phyloP scores from a whole-genome alignment of 2,888 invertebrate genomes.

The Polylopha cassiicola region DNA sequence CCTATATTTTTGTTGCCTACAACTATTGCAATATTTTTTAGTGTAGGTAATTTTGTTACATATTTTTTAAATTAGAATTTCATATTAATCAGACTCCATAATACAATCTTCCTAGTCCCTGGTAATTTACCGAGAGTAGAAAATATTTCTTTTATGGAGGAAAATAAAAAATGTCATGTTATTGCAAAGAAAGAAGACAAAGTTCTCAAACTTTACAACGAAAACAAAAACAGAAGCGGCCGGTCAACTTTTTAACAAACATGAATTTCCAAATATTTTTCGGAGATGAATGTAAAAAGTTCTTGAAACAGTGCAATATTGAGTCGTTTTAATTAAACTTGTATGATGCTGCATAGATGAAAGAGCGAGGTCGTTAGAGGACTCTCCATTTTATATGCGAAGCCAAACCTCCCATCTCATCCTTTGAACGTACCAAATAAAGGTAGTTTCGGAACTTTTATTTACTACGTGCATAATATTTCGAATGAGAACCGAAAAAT shows the following conservation, averaged over 20 bases:
- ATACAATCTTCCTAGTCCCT: too few relatives aligned
- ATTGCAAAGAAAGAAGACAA: slow-evolving; percentile 28
- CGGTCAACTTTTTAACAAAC: slow-evolving; percentile 40
- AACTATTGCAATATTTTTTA: too few relatives aligned
- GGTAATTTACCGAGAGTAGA: too few relatives aligned
- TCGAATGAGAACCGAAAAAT: too few relatives aligned
- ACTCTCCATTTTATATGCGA: neutral
- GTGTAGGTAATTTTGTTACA: too few relatives aligned
- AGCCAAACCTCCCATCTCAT: neutral
- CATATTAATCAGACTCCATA: too few relatives aligned
- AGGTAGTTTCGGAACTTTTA: too few relatives aligned
- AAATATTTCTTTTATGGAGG: slow-evolving; percentile 22
- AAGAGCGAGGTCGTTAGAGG: slow-evolving; percentile 23
- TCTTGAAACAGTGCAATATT: slow-evolving; percentile 37
- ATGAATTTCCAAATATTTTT: slow-evolving; percentile 47
- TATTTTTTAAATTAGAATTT: too few relatives aligned
- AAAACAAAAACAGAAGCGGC: slow-evolving; percentile 36
- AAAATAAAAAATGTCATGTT: slow-evolving; percentile 14
- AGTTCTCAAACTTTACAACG: slow-evolving; percentile 30
- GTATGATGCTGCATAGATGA: slow-evolving; percentile 42
- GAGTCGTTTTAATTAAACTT: slow-evolving; percentile 59
- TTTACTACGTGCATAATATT: too few relatives aligned
- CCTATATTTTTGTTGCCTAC: too few relatives aligned
- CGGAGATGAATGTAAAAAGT: slow-evolving; percentile 46
- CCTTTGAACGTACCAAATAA: too few relatives aligned